phyloP scores from a whole-genome alignment of 2,797 vertebrate genomes.

The Chloroceryle amazona region DNA sequence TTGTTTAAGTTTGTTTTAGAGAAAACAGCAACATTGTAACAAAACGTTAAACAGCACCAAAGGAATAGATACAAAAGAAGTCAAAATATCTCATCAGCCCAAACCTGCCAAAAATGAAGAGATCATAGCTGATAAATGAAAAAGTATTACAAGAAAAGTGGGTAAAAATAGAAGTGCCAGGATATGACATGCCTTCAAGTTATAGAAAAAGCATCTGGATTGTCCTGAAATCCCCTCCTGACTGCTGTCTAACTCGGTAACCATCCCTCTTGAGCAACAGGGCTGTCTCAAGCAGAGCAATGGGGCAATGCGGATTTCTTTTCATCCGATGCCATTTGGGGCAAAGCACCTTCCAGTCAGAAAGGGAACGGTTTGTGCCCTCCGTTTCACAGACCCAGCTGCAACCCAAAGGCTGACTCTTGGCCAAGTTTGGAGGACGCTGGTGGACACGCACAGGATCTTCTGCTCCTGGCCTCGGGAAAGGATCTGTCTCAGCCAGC shows the following conservation, averaged over 20 bases:
- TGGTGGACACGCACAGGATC: fast-evolving
- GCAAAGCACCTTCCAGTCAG: not conserved
- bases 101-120: not conserved
- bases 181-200: conserved; percentile 46
- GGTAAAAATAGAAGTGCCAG: conserved; percentile 61
- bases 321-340: not conserved
- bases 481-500: fast-evolving
- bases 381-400: fast-evolving
- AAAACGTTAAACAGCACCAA: not conserved
- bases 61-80: not conserved
- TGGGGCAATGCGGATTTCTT: not conserved
- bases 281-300: not conserved
- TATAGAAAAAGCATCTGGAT: conserved; percentile 52
- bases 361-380: not conserved
- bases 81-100: not conserved
- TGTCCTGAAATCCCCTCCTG: conserved; percentile 59
- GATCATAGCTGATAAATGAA: not conserved
- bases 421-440: fast-evolving
- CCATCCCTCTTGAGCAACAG: conserved; percentile 31
- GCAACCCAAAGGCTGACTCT: not conserved
- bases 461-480: not conserved
- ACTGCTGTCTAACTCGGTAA: not conserved
- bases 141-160: not conserved
- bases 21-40: not conserved
- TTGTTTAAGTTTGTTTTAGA: fast-evolving